Percentiles rank a stretch among this genome's conserved stretches.
Evolutionary conservation across 37 sponge, comb jelly and placozoan genomes (phyloP).

Genomic region (Crambe crambe): DNA sequence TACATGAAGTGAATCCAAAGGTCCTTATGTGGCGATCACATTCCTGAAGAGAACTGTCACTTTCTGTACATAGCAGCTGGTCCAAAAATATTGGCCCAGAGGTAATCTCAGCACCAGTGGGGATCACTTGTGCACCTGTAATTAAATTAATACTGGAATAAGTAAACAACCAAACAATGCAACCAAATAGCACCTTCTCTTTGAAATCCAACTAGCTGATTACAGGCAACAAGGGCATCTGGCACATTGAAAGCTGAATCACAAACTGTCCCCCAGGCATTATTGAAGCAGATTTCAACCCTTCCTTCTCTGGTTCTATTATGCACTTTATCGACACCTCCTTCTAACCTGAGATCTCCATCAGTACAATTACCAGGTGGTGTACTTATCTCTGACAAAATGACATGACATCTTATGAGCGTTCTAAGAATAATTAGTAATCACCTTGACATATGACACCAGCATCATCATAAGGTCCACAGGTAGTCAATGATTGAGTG

Average conservation of each 20-base stretch:
- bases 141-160: too few species aligned
- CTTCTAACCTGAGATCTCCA: slow-evolving; percentile 12
- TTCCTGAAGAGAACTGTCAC: slow-evolving; percentile 1
- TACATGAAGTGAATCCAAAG: slow-evolving; percentile 4
- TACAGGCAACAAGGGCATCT: slow-evolving; percentile 26
- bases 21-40: neutral
- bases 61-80: slow-evolving; percentile 5
- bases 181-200: neutral
- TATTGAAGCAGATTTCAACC: slow-evolving; percentile 40
- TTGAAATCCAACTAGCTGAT: slow-evolving; percentile 15
- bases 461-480: slow-evolving; percentile 36
- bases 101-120: too few species aligned
- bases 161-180: neutral
- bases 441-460: slow-evolving; percentile 29
- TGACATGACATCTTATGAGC: neutral
- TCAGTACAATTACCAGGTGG: slow-evolving; percentile 7
- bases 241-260: neutral
- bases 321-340: neutral
- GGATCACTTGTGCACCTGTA: neutral
- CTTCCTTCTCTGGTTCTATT: slow-evolving; percentile 2
- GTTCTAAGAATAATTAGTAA: neutral
- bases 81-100: slow-evolving; percentile 32
- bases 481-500: neutral
- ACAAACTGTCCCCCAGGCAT: slow-evolving; percentile 44
- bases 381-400: slow-evolving; percentile 2